phyloP scores from a whole-genome alignment of 1,140 invertebrate species.

The Drosophila jambulina region DNA sequence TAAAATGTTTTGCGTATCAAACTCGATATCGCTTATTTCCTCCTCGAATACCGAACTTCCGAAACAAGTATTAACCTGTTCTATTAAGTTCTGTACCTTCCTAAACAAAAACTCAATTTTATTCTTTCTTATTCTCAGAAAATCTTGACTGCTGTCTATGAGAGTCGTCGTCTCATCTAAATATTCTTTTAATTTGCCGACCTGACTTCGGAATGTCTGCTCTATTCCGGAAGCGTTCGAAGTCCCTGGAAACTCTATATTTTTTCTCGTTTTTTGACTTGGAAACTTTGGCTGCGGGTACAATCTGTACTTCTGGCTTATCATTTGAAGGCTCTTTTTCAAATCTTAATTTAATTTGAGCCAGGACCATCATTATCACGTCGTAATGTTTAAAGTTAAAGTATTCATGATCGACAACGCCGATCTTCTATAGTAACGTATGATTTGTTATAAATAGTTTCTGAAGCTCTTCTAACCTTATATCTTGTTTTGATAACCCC shows the following conservation, averaged over 20 bases:
- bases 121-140: no score
- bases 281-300: not conserved
- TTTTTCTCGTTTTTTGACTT: not conserved
- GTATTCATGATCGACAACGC: conserved; percentile 3
- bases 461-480: not conserved
- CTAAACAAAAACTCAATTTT: no score
- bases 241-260: not conserved
- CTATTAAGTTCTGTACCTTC: no score
- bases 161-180: not conserved
- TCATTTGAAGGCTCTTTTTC: not conserved
- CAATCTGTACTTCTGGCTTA: no score
- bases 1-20: conserved; percentile 3
- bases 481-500: not conserved
- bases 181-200: not conserved
- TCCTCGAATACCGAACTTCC: not conserved
- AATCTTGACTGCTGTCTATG: no score
- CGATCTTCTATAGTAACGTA: not conserved
- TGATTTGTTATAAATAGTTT: not conserved
- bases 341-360: not conserved
- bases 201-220: not conserved
- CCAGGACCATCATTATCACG: not conserved
- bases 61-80: no score
- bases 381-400: not conserved
- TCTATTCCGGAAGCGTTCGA: no score
- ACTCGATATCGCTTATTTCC: not conserved